These are phyloP conservation scores for Tiliqua scincoides DNA, from an alignment of 2,113 vertebrate genomes.

Conservation along the genomic window DNA sequence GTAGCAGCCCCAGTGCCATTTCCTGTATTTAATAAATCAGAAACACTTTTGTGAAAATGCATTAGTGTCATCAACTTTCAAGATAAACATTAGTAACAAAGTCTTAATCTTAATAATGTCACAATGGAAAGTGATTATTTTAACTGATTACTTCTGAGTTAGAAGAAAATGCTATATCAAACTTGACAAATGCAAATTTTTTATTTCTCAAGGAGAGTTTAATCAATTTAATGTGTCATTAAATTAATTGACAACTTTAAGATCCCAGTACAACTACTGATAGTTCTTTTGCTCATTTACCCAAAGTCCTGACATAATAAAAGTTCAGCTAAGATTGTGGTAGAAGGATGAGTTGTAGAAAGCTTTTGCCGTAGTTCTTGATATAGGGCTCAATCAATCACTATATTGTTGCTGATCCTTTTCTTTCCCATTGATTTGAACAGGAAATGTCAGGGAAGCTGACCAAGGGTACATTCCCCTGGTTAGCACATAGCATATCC, in stretches of 20 bases:
- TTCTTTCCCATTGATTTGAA: neutral
- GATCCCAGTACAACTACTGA: conserved; percentile 13
- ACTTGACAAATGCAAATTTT: conserved; percentile 29
- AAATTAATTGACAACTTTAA: conserved; percentile 25
- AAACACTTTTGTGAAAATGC: conserved; percentile 19
- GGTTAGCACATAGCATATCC: neutral
- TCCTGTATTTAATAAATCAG: neutral
- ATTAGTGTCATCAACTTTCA: conserved; percentile 22
- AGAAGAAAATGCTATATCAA: conserved; percentile 3
- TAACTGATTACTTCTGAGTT: conserved; percentile 25
- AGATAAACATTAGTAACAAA: conserved; percentile 30
- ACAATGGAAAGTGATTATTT: conserved; percentile 31
- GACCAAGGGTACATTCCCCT: no score
- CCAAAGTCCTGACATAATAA: neutral
- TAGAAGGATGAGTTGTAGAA: neutral
- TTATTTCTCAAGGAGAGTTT: conserved; percentile 2
- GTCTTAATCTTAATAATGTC: conserved; percentile 22
- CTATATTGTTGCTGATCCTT: neutral
- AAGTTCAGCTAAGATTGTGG: neutral
- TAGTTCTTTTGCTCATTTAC: neutral
- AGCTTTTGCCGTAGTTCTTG: neutral
- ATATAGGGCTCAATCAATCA: neutral
- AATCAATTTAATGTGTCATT: conserved; percentile 33
- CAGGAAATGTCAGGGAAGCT: neutral
- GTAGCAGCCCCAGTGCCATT: neutral